These are phyloP conservation scores for Siderastrea radians DNA, from an alignment of 92 coral and sea anemone genomes.

Conservation along the genomic window DNA sequence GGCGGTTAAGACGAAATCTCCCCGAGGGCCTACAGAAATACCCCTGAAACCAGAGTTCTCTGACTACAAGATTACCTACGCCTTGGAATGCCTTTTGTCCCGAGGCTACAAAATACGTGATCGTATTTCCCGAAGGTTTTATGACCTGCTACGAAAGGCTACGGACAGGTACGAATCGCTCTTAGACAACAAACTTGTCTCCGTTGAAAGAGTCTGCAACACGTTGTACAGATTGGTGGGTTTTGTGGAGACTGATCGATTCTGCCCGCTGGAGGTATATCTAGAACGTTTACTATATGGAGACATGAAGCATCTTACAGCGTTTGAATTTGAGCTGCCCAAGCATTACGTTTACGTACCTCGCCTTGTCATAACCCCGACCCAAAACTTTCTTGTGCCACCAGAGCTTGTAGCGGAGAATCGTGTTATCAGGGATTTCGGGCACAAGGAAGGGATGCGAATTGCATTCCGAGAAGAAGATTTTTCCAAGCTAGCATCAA, in stretches of 20 bases:
- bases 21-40: conserved; percentile 57
- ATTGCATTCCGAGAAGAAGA: conserved; percentile 96
- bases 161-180: conserved; percentile 40
- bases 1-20: conserved; percentile 57
- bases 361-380: conserved; percentile 93
- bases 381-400: conserved; percentile 83
- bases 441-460: conserved; percentile 80
- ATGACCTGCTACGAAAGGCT: conserved; percentile 68
- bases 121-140: conserved; percentile 77
- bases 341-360: conserved; percentile 91
- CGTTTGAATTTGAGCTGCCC: conserved; percentile 79
- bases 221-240: conserved; percentile 75
- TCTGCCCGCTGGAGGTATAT: conserved; percentile 75
- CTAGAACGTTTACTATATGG: conserved; percentile 73
- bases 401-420: conserved; percentile 93
- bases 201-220: conserved; percentile 49
- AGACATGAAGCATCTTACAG: conserved; percentile 54
- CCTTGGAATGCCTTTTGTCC: conserved; percentile 88
- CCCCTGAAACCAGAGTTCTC: conserved; percentile 68
- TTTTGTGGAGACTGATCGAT: conserved; percentile 63
- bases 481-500: conserved; percentile 84
- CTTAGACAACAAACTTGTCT: neutral
- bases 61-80: conserved; percentile 75
- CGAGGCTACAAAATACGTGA: conserved; percentile 85
- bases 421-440: conserved; percentile 91